Evolutionary conservation across 2,888 invertebrate genomes (phyloP).

Genomic region (Drosophila helvetica): DNA sequence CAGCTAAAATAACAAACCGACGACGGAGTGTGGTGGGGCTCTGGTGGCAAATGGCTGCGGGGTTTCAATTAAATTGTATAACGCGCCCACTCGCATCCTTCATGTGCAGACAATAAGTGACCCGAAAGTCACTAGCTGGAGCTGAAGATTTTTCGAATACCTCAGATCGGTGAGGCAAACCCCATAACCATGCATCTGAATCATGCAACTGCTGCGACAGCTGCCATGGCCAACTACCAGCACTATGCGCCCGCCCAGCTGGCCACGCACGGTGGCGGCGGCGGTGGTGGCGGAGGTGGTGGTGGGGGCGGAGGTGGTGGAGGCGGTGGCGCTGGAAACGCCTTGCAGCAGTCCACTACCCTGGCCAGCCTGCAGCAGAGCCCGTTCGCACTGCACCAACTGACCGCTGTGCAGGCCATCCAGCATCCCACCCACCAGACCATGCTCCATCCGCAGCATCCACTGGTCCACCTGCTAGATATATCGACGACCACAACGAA

Average conservation of each 20-base stretch:
- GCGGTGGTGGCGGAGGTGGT: constrained; percentile 52
- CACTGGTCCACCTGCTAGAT: constrained; percentile 80
- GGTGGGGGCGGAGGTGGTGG: constrained; percentile 43
- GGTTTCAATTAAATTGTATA: constrained; percentile 59
- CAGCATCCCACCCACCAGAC: constrained; percentile 82
- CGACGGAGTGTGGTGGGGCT: constrained; percentile 51
- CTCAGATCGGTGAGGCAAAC: constrained; percentile 56
- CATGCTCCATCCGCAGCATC: constrained; percentile 81
- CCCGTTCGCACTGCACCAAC: constrained; percentile 79
- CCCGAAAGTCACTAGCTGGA: constrained; percentile 30
- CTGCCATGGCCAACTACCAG: constrained; percentile 82
- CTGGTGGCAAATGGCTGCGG: constrained; percentile 60
- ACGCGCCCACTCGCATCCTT: constrained; percentile 41
- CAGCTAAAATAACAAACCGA: constrained; percentile 78
- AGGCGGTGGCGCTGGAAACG: constrained; percentile 59
- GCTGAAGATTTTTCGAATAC: constrained; percentile 48
- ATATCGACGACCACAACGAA: constrained; percentile 78
- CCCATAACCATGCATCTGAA: constrained; percentile 77
- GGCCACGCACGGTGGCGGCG: constrained; percentile 65
- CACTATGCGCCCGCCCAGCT: constrained; percentile 81
- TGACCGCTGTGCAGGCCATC: constrained; percentile 81
- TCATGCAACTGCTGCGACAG: constrained; percentile 79
- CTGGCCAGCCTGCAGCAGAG: constrained; percentile 78
- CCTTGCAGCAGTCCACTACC: constrained; percentile 77
- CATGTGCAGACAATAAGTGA: constrained; percentile 69